Evolutionary conservation across 2,797 vertebrate species (phyloP), one percentile per base, ranked within the genome.

Genomic region (Amphiprion clarkii): DNA sequence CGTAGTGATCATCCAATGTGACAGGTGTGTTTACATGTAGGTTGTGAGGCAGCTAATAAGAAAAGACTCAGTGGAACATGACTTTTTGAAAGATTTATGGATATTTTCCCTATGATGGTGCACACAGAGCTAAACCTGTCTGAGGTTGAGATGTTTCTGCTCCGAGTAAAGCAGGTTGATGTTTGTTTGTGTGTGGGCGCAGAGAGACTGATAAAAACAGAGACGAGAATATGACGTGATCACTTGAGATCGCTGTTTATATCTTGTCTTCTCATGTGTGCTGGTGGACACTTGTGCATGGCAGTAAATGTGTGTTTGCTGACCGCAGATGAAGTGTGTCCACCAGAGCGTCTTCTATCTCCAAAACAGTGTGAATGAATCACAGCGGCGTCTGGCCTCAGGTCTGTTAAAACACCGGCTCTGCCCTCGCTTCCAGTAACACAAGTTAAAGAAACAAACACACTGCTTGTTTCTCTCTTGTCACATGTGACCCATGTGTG

Each of bases 11-110:
- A 54, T 71, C 81, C 78, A 56, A 52, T 56, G 71, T 71, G 84
- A 79, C 82, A 76, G 71, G 55, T 75, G 65, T 90, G 88, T 93
- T 90, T 87, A 90, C 85, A 59, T 8, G 39, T 33, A 21, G 69
- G 65, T 65, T 84, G 52, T 10, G 60, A 84, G 57, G 66, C 67
- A 71, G 54, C 77, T 80, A 74, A 81, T 84, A 69, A 81, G 82
- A 73, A 31, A 74, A 63, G 77, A 64, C 82, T 83, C 63, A 64
- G 31, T 56, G 81, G 80, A 83, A 83, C 67, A 68, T 71, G 60
- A 76, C 31, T 68, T 76, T 82, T 85, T 67, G 77, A 84, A 79
- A 86, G 79, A 86, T 85, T 85, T 86, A 70, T 86, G 78, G 74
- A 77, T 60, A 52, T 71, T 81, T 89, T 74, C 75, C 81, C 46